These are phyloP conservation scores for Cephus pygmeus DNA, from an alignment of 2,888 invertebrate genomes.

Conservation along the genomic window DNA sequence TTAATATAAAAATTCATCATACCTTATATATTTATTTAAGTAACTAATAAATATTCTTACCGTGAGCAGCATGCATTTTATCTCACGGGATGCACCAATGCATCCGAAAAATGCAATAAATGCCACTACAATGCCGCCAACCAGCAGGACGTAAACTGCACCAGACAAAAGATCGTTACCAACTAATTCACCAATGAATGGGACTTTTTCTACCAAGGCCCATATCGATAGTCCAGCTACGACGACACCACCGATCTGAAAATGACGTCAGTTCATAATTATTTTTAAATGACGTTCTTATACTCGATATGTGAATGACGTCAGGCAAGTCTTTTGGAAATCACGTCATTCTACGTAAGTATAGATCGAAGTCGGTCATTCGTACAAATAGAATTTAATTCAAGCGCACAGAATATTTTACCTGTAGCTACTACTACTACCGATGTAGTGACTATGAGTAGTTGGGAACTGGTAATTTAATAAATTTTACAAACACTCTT, in stretches of 20 bases:
- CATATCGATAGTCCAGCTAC: constrained; percentile 86
- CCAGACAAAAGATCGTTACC: constrained; percentile 90
- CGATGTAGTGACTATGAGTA: neutral
- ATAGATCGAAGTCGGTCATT: neutral
- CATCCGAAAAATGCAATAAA: constrained; percentile 91
- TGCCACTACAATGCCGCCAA: constrained; percentile 83
- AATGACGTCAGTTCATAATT: constrained; percentile 26
- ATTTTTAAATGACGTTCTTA: neutral
- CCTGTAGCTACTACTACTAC: neutral
- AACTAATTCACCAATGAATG: constrained; percentile 83
- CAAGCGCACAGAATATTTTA: neutral
- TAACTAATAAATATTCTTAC: constrained; percentile 69
- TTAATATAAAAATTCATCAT: neutral
- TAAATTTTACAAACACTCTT: neutral
- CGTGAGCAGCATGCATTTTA: constrained; percentile 91
- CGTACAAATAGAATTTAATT: neutral
- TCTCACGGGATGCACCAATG: constrained; percentile 92
- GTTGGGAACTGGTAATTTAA: neutral
- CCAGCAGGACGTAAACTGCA: constrained; percentile 85
- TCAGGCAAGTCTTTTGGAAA: neutral
- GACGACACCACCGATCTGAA: constrained; percentile 81
- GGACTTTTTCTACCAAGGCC: constrained; percentile 84
- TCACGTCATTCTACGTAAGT: neutral
- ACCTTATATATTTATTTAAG: neutral
- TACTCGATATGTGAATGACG: neutral